These are phyloP conservation scores for Lasiommata megera DNA, from an alignment of 2,888 invertebrate genomes.

Conservation along the genomic window DNA sequence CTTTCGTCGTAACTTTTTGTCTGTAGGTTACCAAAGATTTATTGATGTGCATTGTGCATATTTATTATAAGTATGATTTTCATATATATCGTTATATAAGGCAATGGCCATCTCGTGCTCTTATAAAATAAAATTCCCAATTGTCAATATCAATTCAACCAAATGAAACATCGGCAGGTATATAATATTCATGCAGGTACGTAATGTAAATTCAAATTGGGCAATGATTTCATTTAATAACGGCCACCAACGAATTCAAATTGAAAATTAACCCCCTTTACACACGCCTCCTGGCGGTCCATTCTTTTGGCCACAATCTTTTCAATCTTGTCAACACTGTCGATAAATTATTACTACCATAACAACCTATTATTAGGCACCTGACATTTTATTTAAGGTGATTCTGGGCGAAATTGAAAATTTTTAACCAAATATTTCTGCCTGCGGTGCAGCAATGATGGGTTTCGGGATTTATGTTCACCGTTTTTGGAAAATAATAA, in stretches of 20 bases:
- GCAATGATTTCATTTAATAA: conserved; percentile 55
- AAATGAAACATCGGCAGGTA: conserved; percentile 53
- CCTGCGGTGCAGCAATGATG: conserved; percentile 66
- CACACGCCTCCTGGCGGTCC: conserved; percentile 69
- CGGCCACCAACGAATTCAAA: conserved; percentile 72
- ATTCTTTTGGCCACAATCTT: conserved; percentile 54
- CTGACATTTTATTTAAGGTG: conserved; percentile 73
- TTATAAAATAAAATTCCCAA: conserved; percentile 41
- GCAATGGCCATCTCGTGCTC: too few relatives aligned
- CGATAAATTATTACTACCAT: conserved; percentile 71
- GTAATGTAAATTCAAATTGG: conserved; percentile 53
- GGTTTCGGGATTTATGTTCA: conserved; percentile 67
- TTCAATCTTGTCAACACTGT: conserved; percentile 72
- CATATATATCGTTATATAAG: too few relatives aligned
- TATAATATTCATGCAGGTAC: conserved; percentile 61
- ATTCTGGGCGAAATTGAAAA: conserved; percentile 71
- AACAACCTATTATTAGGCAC: conserved; percentile 74
- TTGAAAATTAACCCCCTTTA: conserved; percentile 77
- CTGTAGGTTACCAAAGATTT: conserved; percentile 74
- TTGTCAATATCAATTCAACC: background rate
- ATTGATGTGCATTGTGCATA: conserved; percentile 67
- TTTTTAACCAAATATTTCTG: conserved; percentile 56
- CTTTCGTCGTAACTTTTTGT: conserved; percentile 66
- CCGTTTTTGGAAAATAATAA: conserved; percentile 43
- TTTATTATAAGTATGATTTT: too few relatives aligned